Conservation (phyloP, 23 tunicate species). For the Oikopleura dioica region DNA sequence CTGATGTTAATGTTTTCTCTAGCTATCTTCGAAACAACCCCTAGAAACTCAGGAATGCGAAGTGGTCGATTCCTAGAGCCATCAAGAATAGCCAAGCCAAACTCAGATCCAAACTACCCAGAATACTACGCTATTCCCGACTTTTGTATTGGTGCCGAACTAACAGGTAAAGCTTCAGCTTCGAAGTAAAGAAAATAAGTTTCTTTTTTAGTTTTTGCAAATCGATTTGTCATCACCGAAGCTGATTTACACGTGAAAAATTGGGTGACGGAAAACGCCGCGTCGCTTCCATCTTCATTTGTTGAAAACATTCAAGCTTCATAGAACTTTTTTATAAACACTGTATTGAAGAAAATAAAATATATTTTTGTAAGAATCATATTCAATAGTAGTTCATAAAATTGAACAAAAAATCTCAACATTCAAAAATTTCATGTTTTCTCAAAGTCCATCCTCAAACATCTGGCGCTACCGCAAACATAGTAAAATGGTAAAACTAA, state of each 20-base stretch:
- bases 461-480: no score
- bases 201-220: conserved; percentile 36
- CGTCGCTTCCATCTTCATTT: conserved; percentile 29
- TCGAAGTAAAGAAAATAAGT: neutral
- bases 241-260: conserved; percentile 58
- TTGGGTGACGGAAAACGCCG: conserved; percentile 27
- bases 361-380: no score
- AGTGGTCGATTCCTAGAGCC: conserved; percentile 89
- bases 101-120: conserved; percentile 43
- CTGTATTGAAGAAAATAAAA: no score
- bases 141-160: conserved; percentile 59
- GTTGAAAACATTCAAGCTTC: conserved; percentile 42
- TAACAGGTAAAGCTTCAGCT: conserved; percentile 45
- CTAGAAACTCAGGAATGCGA: conserved; percentile 53
- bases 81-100: conserved; percentile 53
- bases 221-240: conserved; percentile 51
- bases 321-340: no score
- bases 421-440: no score
- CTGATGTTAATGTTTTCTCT: no score
- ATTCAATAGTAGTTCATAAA: no score
- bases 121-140: conserved; percentile 65
- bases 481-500: no score
- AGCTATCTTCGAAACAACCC: conserved; percentile 48
- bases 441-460: no score
- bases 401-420: no score